Conservation (phyloP, 2,113 vertebrate species). For the Catharus minimus region DNA sequence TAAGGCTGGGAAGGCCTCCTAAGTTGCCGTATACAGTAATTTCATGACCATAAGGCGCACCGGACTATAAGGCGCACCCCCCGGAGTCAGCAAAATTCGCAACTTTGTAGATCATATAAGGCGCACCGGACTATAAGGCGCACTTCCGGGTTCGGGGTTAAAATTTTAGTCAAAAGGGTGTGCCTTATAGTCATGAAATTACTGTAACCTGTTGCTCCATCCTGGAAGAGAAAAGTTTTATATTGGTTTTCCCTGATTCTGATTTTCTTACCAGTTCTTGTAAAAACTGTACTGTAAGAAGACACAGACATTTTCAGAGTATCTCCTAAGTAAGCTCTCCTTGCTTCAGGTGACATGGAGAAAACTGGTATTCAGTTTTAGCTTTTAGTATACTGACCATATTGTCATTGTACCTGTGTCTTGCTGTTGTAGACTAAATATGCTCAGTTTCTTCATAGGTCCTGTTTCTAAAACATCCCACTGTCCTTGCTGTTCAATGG, state of each 20-base stretch:
- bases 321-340: not conserved
- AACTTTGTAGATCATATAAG: no score
- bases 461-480: not conserved
- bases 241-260: not conserved
- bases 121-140: no score
- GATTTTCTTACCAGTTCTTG: not conserved
- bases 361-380: not conserved
- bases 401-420: not conserved
- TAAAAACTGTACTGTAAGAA: not conserved
- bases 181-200: no score
- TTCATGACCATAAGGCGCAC: no score
- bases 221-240: not conserved
- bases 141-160: no score
- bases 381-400: not conserved
- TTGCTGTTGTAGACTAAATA: not conserved
- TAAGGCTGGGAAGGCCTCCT: not conserved
- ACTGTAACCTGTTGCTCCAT: not conserved
- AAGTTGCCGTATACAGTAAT: not conserved
- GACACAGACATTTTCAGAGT: not conserved
- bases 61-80: no score
- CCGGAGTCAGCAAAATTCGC: no score
- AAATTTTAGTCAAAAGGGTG: no score
- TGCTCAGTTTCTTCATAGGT: not conserved
- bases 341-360: not conserved
- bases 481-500: not conserved